phyloP scores from a whole-genome alignment of 2,797 vertebrate genomes.

The Acanthopagrus latus region DNA sequence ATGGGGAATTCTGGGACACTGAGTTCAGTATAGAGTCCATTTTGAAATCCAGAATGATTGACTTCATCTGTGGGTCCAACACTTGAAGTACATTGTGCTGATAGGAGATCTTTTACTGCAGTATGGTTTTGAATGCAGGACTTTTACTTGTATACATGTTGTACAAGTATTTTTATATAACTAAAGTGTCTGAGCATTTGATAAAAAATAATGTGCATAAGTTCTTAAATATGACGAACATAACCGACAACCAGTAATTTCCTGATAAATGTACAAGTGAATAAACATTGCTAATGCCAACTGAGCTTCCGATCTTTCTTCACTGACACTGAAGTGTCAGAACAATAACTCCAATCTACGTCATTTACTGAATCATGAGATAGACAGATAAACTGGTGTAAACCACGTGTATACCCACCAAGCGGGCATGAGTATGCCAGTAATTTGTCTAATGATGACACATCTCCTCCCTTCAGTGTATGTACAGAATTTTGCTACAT shows the following conservation, averaged over 20 bases:
- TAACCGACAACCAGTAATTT: neutral
- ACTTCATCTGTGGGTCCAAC: too few relatives aligned
- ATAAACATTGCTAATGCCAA: neutral
- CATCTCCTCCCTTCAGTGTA: neutral
- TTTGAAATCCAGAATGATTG: too few relatives aligned
- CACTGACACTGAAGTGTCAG: neutral
- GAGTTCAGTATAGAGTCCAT: too few relatives aligned
- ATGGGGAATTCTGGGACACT: too few relatives aligned
- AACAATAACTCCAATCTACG: neutral
- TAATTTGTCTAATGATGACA: neutral
- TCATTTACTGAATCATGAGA: slow-evolving; percentile 1
- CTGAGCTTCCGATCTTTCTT: slow-evolving; percentile 43
- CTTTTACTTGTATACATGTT: neutral
- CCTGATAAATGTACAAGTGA: neutral
- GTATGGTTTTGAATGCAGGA: neutral
- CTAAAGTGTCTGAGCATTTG: too few relatives aligned
- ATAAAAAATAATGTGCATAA: too few relatives aligned
- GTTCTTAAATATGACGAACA: too few relatives aligned
- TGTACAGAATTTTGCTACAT: neutral
- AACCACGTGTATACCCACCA: neutral
- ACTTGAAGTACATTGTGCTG: neutral
- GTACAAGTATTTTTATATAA: too few relatives aligned
- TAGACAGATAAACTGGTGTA: neutral
- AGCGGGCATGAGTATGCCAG: neutral
- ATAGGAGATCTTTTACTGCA: neutral